Evolutionary conservation across 2,888 invertebrate species (phyloP).

Genomic region (Tetheella fluctuosa): DNA sequence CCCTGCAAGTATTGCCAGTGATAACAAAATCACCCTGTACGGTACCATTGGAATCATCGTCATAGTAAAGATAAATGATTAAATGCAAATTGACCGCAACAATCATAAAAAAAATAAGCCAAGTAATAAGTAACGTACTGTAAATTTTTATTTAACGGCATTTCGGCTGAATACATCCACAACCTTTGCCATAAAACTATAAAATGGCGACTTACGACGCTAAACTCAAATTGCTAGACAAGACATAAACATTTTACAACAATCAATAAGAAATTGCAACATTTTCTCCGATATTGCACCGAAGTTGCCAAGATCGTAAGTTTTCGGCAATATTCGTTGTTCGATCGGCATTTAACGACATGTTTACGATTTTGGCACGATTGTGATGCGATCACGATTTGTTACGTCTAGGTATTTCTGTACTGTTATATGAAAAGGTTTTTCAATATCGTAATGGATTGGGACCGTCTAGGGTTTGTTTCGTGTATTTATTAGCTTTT

Average conservation of each 20-base stretch:
- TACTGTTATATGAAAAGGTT: constrained; percentile 35
- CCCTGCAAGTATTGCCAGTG: too few species aligned
- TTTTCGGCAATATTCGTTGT: constrained; percentile 42
- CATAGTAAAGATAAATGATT: neutral
- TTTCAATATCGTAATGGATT: constrained; percentile 51
- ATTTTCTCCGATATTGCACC: constrained; percentile 37
- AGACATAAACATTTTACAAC: constrained; percentile 13
- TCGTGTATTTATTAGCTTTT: constrained; percentile 1
- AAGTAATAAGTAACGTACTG: neutral
- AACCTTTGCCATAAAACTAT: constrained; percentile 1
- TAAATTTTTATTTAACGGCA: neutral
- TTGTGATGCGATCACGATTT: constrained; percentile 39
- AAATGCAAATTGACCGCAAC: too few species aligned
- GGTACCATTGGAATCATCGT: too few species aligned
- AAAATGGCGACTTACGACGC: neutral
- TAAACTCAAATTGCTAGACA: constrained; percentile 14
- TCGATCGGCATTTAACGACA: constrained; percentile 33
- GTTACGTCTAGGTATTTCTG: constrained; percentile 25
- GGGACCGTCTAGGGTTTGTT: constrained; percentile 20
- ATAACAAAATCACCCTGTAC: too few species aligned
- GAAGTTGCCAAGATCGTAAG: constrained; percentile 50
- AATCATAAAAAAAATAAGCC: too few species aligned
- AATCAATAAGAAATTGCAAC: constrained; percentile 42
- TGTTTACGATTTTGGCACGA: constrained; percentile 60
- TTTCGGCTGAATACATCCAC: neutral